Evolutionary conservation across 2,888 invertebrate genomes (phyloP).

Genomic region (Pandemis corylana): DNA sequence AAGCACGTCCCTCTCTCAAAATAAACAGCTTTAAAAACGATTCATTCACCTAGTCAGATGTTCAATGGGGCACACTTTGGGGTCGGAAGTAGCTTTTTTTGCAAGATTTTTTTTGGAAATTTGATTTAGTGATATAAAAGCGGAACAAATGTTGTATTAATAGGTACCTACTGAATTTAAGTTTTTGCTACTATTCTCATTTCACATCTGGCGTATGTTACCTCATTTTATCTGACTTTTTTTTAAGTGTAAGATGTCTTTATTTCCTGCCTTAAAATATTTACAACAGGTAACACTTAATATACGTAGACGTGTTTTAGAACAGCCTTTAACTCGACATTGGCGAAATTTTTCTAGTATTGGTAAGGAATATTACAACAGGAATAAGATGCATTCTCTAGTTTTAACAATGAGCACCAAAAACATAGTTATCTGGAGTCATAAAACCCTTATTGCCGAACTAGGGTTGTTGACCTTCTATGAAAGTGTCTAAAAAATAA

Average conservation of each 20-base stretch:
- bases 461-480: background rate
- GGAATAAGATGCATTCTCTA: too few species aligned
- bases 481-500: constrained; percentile 5
- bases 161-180: constrained; percentile 25
- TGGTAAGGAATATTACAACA: too few species aligned
- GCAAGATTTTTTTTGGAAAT: constrained; percentile 60
- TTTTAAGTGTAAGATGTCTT: too few species aligned
- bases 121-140: constrained; percentile 69
- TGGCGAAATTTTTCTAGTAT: too few species aligned
- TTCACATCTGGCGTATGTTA: constrained; percentile 35
- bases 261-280: too few species aligned
- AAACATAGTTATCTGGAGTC: too few species aligned
- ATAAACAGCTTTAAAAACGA: constrained; percentile 67
- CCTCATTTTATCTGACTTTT: background rate
- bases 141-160: constrained; percentile 46
- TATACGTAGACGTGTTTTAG: too few species aligned
- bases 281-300: too few species aligned
- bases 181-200: constrained; percentile 34
- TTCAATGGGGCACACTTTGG: constrained; percentile 74
- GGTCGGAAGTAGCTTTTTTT: constrained; percentile 74
- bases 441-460: too few species aligned
- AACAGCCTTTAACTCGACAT: too few species aligned
- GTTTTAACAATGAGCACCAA: too few species aligned
- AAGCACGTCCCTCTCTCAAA: constrained; percentile 19
- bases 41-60: constrained; percentile 84